Percentiles rank a stretch among this genome's conserved stretches.
Conservation (phyloP, 2,888 invertebrate species). For the Junonia oenone region DNA sequence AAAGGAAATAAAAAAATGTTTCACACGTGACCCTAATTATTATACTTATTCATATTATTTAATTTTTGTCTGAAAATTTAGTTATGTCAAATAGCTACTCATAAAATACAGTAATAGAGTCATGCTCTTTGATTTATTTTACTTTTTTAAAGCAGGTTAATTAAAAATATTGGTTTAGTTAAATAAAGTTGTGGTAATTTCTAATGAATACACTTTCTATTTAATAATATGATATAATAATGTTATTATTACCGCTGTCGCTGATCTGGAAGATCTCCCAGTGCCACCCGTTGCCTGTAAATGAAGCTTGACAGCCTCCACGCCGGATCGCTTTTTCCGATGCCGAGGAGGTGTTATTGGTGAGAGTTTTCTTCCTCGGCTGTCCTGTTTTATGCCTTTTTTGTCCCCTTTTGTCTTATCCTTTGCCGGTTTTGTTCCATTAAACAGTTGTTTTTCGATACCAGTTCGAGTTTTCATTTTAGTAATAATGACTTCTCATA, state of each 20-base stretch:
- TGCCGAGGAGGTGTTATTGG: constrained; percentile 36
- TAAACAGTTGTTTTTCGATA: constrained; percentile 43
- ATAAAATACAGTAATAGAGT: too few relatives aligned
- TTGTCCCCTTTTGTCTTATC: constrained; percentile 39
- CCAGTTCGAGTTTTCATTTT: constrained; percentile 65
- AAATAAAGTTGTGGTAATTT: neutral
- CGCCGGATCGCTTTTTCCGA: constrained; percentile 59
- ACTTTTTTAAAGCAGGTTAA: too few relatives aligned
- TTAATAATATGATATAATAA: neutral
- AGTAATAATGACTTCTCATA: constrained; percentile 20
- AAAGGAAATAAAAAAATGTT: neutral
- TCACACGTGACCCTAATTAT: neutral
- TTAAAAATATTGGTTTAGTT: too few relatives aligned
- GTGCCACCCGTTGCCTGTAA: constrained; percentile 60
- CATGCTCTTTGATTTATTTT: too few relatives aligned
- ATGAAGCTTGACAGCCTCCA: constrained; percentile 69
- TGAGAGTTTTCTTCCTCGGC: constrained; percentile 29
- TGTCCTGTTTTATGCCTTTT: constrained; percentile 34
- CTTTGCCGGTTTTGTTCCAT: constrained; percentile 39
- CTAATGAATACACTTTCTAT: neutral
- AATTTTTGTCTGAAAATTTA: neutral
- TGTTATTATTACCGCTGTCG: constrained; percentile 51
- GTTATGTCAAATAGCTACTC: neutral
- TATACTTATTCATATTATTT: too few relatives aligned
- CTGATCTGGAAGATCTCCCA: constrained; percentile 69